Evolutionary conservation across 2,113 vertebrate species (phyloP).

Genomic region (Ancistrus triradiatus): DNA sequence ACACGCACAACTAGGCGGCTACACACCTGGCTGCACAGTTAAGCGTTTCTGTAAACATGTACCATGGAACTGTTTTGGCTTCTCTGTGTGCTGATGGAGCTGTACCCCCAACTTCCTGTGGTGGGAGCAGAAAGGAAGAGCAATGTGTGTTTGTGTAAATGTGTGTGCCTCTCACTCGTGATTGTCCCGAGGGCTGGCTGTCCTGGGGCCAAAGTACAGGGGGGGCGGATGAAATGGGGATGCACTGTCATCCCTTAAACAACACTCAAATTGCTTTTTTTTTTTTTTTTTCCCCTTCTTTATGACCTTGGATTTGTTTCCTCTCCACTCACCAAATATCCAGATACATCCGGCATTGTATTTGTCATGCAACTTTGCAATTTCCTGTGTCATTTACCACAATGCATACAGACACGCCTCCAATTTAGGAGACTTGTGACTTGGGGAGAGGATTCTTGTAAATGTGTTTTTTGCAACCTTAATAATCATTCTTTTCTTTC

Average conservation of each 20-base stretch:
- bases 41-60: conserved; percentile 39
- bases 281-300: conserved; percentile 1
- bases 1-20: conserved; percentile 7
- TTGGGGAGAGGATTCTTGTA: no score
- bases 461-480: background rate
- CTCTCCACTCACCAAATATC: conserved; percentile 43
- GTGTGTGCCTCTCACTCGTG: conserved; percentile 43
- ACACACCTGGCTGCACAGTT: conserved; percentile 36
- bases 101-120: conserved; percentile 64
- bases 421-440: no score
- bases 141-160: conserved; percentile 49
- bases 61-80: conserved; percentile 51
- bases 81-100: conserved; percentile 50
- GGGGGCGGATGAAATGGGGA: conserved; percentile 37
- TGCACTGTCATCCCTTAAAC: conserved; percentile 36
- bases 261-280: conserved; percentile 48
- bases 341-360: conserved; percentile 42
- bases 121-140: conserved; percentile 51
- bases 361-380: conserved; percentile 34
- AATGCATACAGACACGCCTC: conserved; percentile 18
- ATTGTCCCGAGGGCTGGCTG: conserved; percentile 48
- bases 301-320: conserved; percentile 54
- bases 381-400: conserved; percentile 23
- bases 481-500: conserved; percentile 42
- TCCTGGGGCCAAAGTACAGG: conserved; percentile 43